phyloP scores from a whole-genome alignment of 2,797 vertebrate genomes.

The Linurgus olivaceus region DNA sequence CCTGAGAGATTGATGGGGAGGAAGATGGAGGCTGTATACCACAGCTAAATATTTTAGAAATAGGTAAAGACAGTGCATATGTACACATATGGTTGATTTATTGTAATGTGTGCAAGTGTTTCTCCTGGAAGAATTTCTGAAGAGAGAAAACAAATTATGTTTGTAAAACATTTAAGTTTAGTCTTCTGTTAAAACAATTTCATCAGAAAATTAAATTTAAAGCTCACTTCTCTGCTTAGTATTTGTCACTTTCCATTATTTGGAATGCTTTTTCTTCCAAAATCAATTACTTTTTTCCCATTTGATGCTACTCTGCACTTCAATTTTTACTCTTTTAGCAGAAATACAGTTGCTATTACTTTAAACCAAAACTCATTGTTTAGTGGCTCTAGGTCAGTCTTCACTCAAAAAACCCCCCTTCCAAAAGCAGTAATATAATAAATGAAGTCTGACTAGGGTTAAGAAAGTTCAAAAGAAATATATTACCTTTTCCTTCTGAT shows the following conservation, averaged over 20 bases:
- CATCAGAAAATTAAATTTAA: not conserved
- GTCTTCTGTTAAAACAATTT: not conserved
- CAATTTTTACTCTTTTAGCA: not conserved
- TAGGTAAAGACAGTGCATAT: not conserved
- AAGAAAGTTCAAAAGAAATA: not conserved
- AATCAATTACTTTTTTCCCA: not conserved
- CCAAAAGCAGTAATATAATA: not conserved
- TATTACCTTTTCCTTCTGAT: not conserved
- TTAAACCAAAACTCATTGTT: not conserved
- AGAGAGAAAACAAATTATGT: not conserved
- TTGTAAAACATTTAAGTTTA: not conserved
- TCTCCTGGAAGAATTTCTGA: not conserved
- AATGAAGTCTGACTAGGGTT: not conserved
- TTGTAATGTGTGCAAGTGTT: rapidly evolving
- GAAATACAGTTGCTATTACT: not conserved
- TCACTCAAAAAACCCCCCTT: not conserved
- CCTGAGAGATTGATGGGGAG: not conserved
- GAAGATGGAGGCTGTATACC: not conserved
- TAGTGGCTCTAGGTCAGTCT: not conserved
- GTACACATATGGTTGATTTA: not conserved
- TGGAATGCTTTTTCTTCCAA: not conserved
- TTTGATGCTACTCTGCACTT: not conserved
- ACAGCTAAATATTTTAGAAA: not conserved
- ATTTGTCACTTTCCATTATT: not conserved
- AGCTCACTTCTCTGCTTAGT: not conserved